Percentiles rank a stretch among this genome's conserved stretches.
These are phyloP conservation scores for Ectropis grisescens DNA, from an alignment of 1,140 invertebrate genomes.

Conservation along the genomic window DNA sequence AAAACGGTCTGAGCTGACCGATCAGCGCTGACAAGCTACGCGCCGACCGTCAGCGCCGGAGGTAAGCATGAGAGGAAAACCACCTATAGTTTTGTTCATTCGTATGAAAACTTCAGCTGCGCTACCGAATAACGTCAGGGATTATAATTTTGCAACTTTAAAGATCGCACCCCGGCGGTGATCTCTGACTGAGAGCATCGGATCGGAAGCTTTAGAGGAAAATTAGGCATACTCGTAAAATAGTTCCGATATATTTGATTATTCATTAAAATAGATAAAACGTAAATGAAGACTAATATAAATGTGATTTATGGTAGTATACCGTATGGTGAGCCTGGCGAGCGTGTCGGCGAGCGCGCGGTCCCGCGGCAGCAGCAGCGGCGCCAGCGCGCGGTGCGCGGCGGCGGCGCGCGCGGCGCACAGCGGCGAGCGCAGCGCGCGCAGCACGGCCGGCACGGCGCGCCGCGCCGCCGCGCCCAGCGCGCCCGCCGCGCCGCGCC, in stretches of 20 bases:
- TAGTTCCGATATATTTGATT: background rate
- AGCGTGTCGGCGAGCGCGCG: background rate
- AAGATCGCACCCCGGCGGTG: background rate
- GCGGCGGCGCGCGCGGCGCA: too few relatives aligned
- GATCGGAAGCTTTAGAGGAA: too few relatives aligned
- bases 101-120: too few relatives aligned
- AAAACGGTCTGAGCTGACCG: too few relatives aligned
- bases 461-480: conserved; percentile 72
- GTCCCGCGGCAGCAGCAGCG: background rate
- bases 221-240: too few relatives aligned
- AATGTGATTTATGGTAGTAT: background rate
- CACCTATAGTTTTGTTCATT: too few relatives aligned
- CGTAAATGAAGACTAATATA: too few relatives aligned
- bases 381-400: background rate
- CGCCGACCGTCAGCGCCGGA: conserved; percentile 4
- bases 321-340: background rate
- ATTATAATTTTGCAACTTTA: background rate
- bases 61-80: too few relatives aligned
- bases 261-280: background rate
- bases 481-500: conserved; percentile 73
- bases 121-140: too few relatives aligned
- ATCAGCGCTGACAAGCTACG: conserved; percentile 4
- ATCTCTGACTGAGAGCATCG: background rate
- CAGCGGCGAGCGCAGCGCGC: background rate
- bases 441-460: conserved; percentile 23